Evolutionary conservation across 2,113 vertebrate species (phyloP), one percentile per base, ranked within the genome.

Genomic region (Lycaon pictus): DNA sequence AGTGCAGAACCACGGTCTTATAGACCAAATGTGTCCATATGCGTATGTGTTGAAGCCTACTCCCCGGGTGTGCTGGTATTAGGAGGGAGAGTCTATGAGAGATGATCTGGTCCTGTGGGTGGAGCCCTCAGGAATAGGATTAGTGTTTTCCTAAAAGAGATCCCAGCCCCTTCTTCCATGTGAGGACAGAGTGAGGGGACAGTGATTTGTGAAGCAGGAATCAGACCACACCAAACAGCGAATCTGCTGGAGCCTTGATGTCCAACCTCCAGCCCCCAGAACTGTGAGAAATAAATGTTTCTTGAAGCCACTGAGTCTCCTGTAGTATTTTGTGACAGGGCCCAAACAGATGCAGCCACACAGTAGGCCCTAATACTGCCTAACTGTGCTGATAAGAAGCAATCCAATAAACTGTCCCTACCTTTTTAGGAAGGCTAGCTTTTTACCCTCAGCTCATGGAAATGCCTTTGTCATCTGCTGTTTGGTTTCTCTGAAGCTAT

Each of bases 401-500:
- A 69, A 81, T 62, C 29, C n/a, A 25, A 56, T 53, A 37, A 63
- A 35, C 23, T 48, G 48, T 11, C 48, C 25, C 83, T 76, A 51
- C 25, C 56, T 80, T 88, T 32, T 51, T 19, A 48, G n/a, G 48
- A 74, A 23, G n/a, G 27, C 15, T 16, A 79, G 35, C 25, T 37
- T 48, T 93, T 96, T 25, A 37, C 11, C 19, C 82, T 84, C 29
- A 69, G 7, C 22, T 58, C 62, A n/a, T n/a, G 58, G 25, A 74
- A 93, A 79, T 25, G 15, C 13, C 32, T 88, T 29, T 23, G 6
- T 72, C 79, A 48, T 56, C 67, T 71, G 27, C 62, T 80, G 11
- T 37, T 76, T 88, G 88, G 56, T 74, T 71, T 88, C 74, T 43
- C 67, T 96, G 88, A 84, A 85, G 29, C 58, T 88, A 71, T 86